Evolutionary conservation across 1,140 invertebrate genomes (phyloP), one percentile per base, ranked within the genome.

Genomic region (Lordiphosa clarofinis): DNA sequence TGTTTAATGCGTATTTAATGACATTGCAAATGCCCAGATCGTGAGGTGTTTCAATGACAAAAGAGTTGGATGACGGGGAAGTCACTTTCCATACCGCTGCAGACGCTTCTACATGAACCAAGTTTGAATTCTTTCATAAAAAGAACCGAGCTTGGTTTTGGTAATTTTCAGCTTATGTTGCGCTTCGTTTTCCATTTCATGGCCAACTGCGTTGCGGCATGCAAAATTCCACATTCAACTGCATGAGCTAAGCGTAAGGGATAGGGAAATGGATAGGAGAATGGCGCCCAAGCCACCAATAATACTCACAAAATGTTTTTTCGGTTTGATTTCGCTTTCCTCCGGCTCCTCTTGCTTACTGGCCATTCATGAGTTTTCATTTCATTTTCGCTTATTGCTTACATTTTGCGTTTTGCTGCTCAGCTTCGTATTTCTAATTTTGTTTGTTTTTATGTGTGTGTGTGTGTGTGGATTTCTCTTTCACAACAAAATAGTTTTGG

Each of bases 341-440:
- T 24, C 11, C 4, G 11, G 31, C 28, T 36, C 13, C 53, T 56
- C 31, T 21, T 36, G n/a, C 50, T 54, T 21, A 43, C 63, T 74
- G 66, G 66, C 71, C 66, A 81, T 76, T 82, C 78, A 78, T 82
- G 78, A 84, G 70, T 84, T 82, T 84, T 82, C 78, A 82, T 82
- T 82, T 82, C 78, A 78, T 82, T 84, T 84, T 82, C 78, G 78
- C 73, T 82, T 84, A 84, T 82, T 82, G 78, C 78, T 70, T 84
- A 79, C 76, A 84, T 68, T 73, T 84, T 68, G 59, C 63, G 68
- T 82, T 81, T 59, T 69, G 78, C 59, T 76, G 62, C 49, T 44
- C 56, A 53, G 39, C 60, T 82, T 78, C 48, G 63, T 48, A 62
- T 78, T 82, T 82, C 78, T 84, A 82, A 82, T 82, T 84, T 82